Evolutionary conservation across 2,113 vertebrate genomes (phyloP), one percentile per base, ranked within the genome.

Genomic region (Callorhinus ursinus): DNA sequence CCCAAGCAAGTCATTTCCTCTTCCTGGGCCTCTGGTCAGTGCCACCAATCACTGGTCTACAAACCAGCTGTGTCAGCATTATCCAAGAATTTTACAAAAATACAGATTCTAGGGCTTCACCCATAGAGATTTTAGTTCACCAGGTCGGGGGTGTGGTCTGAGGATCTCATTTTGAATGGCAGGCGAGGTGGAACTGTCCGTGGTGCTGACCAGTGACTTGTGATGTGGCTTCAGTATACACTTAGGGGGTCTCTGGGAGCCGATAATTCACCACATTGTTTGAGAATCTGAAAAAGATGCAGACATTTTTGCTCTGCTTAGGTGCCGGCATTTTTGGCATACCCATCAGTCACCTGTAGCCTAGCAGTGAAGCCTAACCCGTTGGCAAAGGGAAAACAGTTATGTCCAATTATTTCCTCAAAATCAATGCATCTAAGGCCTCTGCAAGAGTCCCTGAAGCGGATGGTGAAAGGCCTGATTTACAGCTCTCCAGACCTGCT

Each of bases 111-210:
- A 36, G 1, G 36, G 61, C 28, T 79, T 39, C 18, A 10, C 22
- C 8, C 24, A 28, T 33, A 42, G 42, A 84, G 53, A 51, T 65
- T 80, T 80, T 55, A 71, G 33, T 10, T 80, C 31, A n/a, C 26
- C 24, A 24, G 19, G 13, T 80, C 72, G 46, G 31, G 22, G 18
- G 71, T 53, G 5, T 69, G 49, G 15, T 53, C 53, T 82, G 65
- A 81, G 28, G 36, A 14, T 61, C 4, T 26, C 65, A 31, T 53
- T 28, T 7, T 63, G 9, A 11, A 16, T 0, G 13, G 11, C 36
- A 24, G 13, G 1, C 0, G 0, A 0, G 0, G 26, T n/a, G 88
- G 94, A 69, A 8, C 88, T 93, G 85, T 92, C 91, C 42, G 0
- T 72, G 83, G 84, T 95, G 51, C 97, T 96, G 88, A 84, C 55